Percentiles rank a stretch among this genome's conserved stretches.
Conservation (phyloP, 2,113 vertebrate species). For the Pithys albifrons region DNA sequence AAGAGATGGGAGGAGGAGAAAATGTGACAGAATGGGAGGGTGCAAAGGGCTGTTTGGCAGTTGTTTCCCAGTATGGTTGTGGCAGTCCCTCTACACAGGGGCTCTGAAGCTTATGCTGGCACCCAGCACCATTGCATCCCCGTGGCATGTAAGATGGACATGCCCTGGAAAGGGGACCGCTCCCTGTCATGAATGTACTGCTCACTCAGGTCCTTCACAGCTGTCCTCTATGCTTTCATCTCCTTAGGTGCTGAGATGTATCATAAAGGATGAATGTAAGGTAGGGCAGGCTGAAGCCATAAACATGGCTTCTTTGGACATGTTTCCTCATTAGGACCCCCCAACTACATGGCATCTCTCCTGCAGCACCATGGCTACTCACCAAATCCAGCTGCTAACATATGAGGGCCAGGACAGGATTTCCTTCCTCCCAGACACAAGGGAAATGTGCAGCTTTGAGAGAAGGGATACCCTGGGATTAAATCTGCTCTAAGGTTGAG, state of each 20-base stretch:
- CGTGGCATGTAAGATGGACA: accelerated
- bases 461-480: background rate
- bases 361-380: background rate
- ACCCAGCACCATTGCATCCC: background rate
- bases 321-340: background rate
- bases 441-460: background rate
- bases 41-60: background rate
- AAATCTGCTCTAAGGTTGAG: background rate
- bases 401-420: background rate
- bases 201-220: background rate
- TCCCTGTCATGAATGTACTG: accelerated
- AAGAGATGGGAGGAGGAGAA: background rate
- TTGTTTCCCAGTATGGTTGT: background rate
- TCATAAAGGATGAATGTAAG: background rate
- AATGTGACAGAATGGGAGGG: background rate
- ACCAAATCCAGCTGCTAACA: background rate
- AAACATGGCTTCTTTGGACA: accelerated
- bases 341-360: background rate
- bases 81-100: background rate
- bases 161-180: background rate
- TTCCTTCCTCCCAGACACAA: background rate
- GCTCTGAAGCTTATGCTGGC: background rate
- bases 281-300: background rate
- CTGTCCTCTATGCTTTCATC: background rate
- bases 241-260: background rate